A percentile compares a stretch with the other conserved stretches of the same genome.
phyloP scores from a whole-genome alignment of 2,797 vertebrate species.

The Halcyon smyrnensis region DNA sequence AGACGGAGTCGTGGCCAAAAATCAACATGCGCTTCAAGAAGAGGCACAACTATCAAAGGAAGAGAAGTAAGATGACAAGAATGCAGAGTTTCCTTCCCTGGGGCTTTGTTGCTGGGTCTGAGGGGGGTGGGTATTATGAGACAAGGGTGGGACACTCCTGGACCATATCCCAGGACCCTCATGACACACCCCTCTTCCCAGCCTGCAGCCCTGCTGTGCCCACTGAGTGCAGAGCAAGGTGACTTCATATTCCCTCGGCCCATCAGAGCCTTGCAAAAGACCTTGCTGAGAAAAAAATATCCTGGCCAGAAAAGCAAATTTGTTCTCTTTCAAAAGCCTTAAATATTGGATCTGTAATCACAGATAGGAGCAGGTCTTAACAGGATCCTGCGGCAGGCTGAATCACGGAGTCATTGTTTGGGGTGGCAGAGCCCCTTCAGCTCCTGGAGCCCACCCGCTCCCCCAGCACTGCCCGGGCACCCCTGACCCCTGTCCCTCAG shows the following conservation, averaged over 20 bases:
- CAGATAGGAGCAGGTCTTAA: background rate
- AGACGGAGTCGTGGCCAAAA: constrained; percentile 91
- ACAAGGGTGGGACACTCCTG: rapidly evolving
- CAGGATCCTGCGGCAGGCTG: background rate
- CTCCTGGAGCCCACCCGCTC: background rate
- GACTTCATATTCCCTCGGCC: background rate
- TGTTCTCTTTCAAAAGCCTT: background rate
- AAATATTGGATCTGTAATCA: background rate
- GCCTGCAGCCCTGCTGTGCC: background rate
- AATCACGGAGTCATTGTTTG: background rate
- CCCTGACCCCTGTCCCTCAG: background rate
- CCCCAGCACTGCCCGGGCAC: background rate
- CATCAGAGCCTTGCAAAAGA: background rate
- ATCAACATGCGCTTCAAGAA: constrained; percentile 87
- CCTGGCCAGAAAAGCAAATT: background rate
- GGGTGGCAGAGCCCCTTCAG: background rate
- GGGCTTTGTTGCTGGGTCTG: background rate
- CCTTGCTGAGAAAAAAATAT: background rate
- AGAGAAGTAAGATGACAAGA: constrained; percentile 79
- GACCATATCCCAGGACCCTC: rapidly evolving
- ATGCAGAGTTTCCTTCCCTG: background rate
- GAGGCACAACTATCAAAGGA: constrained; percentile 84
- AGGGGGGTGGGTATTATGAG: background rate
- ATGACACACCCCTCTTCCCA: background rate
- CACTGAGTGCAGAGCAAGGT: background rate